These are phyloP conservation scores for Dendrolimus houi DNA, from an alignment of 2,888 invertebrate genomes.

Conservation along the genomic window DNA sequence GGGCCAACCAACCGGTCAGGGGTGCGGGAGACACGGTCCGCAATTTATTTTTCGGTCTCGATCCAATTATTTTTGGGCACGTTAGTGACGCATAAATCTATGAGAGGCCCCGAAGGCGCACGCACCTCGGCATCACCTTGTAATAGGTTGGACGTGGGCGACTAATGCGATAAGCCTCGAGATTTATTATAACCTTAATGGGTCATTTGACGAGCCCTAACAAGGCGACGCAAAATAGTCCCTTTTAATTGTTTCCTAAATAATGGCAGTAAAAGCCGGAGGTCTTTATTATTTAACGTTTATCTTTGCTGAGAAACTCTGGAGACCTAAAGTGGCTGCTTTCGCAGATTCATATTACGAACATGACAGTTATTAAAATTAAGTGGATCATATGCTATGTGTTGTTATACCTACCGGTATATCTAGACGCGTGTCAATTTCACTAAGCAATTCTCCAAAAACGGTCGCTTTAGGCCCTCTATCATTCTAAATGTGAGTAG, in stretches of 20 bases:
- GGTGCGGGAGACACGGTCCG: conserved; percentile 15
- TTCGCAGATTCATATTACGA: no score
- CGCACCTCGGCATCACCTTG: conserved; percentile 33
- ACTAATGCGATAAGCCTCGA: conserved; percentile 39
- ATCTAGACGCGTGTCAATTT: no score
- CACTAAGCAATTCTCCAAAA: no score
- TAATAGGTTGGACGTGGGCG: conserved; percentile 34
- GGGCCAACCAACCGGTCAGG: background rate
- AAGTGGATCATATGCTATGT: no score
- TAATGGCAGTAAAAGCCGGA: background rate
- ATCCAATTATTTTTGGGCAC: conserved; percentile 71
- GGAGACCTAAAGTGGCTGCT: no score
- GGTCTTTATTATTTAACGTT: background rate
- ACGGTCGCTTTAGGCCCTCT: no score
- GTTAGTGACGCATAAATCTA: conserved; percentile 63
- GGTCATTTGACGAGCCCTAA: conserved; percentile 5
- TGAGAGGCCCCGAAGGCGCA: conserved; percentile 27
- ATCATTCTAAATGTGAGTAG: no score
- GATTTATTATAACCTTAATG: conserved; percentile 30
- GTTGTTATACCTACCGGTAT: no score
- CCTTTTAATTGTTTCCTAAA: background rate
- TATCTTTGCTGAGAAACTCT: no score
- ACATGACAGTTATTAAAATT: no score
- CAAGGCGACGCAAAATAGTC: background rate
- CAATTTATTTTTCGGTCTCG: conserved; percentile 69